phyloP scores from a whole-genome alignment of 35 echinoderm and acorn worm species.

The Apostichopus japonicus region DNA sequence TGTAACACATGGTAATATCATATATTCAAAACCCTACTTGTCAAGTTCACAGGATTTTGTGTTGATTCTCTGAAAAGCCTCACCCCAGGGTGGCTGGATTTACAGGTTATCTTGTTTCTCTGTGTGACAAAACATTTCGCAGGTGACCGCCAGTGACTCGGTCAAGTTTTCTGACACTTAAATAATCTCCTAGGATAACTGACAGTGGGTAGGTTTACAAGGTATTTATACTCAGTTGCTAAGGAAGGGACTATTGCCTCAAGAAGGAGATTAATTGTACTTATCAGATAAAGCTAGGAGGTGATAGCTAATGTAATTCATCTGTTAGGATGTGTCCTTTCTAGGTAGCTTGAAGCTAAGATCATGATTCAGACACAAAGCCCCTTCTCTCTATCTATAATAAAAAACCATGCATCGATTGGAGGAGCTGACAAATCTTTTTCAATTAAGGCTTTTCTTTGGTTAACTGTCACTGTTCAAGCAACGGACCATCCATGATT shows the following conservation, averaged over 20 bases:
- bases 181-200: slow-evolving; percentile 1
- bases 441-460: background rate
- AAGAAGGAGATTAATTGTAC: slow-evolving; percentile 10
- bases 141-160: background rate
- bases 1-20: background rate
- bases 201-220: background rate
- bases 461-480: background rate
- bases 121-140: background rate
- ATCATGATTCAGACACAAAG: background rate
- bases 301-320: background rate
- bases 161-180: slow-evolving; percentile 5
- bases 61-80: background rate
- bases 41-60: slow-evolving; percentile 1
- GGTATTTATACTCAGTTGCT: background rate
- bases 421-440: background rate
- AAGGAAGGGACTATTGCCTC: background rate
- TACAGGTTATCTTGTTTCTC: background rate
- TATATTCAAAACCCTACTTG: background rate
- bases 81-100: background rate
- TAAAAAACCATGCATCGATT: background rate
- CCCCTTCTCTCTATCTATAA: background rate
- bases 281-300: background rate
- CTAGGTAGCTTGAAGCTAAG: background rate
- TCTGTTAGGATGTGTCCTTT: slow-evolving; percentile 7
- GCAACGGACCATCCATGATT: background rate